Percentiles rank a stretch among this genome's conserved stretches.
phyloP scores from a whole-genome alignment of 1,140 invertebrate species.

The Lepidurus packardi region DNA sequence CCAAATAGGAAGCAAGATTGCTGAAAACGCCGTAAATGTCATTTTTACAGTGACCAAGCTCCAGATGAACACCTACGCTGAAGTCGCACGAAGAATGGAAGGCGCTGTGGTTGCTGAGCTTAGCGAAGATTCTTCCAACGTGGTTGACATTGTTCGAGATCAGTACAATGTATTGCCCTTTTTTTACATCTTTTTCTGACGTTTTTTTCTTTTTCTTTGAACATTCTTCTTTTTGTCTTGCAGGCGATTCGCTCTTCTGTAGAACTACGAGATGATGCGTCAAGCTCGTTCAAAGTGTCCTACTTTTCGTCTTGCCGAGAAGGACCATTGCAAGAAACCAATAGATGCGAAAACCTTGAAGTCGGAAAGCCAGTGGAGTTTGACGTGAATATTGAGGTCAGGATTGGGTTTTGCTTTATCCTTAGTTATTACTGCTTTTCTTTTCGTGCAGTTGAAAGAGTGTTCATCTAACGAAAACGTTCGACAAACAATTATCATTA shows the following conservation, averaged over 20 bases:
- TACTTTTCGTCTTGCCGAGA: slow-evolving; percentile 52
- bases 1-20: slow-evolving; percentile 40
- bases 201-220: neutral
- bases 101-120: slow-evolving; percentile 52
- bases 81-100: slow-evolving; percentile 46
- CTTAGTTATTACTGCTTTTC: neutral
- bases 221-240: neutral
- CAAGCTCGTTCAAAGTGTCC: slow-evolving; percentile 50
- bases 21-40: slow-evolving; percentile 56
- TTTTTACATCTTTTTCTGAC: neutral
- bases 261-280: slow-evolving; percentile 49
- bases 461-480: neutral
- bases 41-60: slow-evolving; percentile 59
- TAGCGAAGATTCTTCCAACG: slow-evolving; percentile 57
- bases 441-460: slow-evolving; percentile 11
- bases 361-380: slow-evolving; percentile 51
- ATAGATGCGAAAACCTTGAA: slow-evolving; percentile 50
- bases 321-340: slow-evolving; percentile 45
- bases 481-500: slow-evolving; percentile 19
- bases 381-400: slow-evolving; percentile 36
- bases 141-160: slow-evolving; percentile 52
- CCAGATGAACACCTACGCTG: slow-evolving; percentile 52
- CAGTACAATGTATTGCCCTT: slow-evolving; percentile 45
- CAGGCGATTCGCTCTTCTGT: slow-evolving; percentile 51
- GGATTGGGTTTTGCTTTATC: neutral